Evolutionary conservation across 2,888 invertebrate species (phyloP).

Genomic region (Synanthedon andrenaeformis): DNA sequence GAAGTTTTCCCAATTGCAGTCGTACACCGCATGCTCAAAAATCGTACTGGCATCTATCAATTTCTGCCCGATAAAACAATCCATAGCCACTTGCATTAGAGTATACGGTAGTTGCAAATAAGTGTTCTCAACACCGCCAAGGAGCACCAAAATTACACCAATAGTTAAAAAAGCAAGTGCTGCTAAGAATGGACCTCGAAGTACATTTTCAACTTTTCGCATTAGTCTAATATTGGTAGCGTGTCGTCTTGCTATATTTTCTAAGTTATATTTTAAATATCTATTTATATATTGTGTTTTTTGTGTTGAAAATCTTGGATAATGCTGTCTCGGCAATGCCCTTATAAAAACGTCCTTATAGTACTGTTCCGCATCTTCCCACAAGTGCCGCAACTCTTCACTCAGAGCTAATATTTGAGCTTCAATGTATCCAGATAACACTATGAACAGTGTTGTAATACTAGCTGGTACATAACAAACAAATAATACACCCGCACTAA

Average conservation of each 20-base stretch:
- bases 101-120: constrained; percentile 26
- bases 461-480: constrained; percentile 23
- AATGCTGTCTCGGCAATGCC: constrained; percentile 8
- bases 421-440: constrained; percentile 12
- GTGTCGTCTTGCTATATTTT: constrained; percentile 18
- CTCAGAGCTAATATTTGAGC: constrained; percentile 11
- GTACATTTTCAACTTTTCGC: constrained; percentile 18
- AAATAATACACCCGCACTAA: constrained; percentile 13
- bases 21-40: constrained; percentile 35
- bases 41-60: constrained; percentile 31
- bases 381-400: constrained; percentile 6
- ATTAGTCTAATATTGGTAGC: constrained; percentile 16
- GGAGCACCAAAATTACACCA: constrained; percentile 21
- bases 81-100: constrained; percentile 23
- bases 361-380: background rate
- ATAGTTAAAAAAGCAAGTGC: constrained; percentile 22
- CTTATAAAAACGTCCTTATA: background rate
- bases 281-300: constrained; percentile 7
- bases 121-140: constrained; percentile 32
- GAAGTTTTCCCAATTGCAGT: constrained; percentile 44
- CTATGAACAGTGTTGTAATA: constrained; percentile 13
- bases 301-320: constrained; percentile 6
- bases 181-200: constrained; percentile 21
- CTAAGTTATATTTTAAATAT: constrained; percentile 13
- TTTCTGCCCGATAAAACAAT: constrained; percentile 38